Percentiles rank a stretch among this genome's conserved stretches.
Evolutionary conservation across 30 jellyfish, hydroid and myxozoan species (phyloP).

Genomic region (Mastigias papua): DNA sequence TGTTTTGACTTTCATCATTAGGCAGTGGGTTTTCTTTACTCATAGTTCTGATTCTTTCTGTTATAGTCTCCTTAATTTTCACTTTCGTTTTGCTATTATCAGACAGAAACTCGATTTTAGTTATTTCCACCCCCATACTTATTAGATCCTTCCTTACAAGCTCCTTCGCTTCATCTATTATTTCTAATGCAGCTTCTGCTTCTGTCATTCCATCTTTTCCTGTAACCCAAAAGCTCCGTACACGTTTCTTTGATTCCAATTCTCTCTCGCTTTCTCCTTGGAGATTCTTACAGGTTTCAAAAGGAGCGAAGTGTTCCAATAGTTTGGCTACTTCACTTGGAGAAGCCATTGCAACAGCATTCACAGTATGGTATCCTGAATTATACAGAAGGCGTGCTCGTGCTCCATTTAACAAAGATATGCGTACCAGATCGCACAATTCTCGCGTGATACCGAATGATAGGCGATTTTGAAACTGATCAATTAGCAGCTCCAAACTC

Average conservation of each 20-base stretch:
- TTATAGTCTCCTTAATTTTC: background rate
- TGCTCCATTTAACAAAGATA: constrained; percentile 82
- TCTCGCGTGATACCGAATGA: constrained; percentile 97
- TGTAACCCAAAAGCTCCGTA: constrained; percentile 81
- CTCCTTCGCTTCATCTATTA: constrained; percentile 89
- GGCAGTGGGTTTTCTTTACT: background rate
- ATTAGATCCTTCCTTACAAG: constrained; percentile 78
- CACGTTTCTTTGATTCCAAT: constrained; percentile 44
- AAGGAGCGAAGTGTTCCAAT: constrained; percentile 86
- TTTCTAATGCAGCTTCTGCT: constrained; percentile 85
- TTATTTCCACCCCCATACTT: constrained; percentile 69
- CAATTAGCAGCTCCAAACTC: constrained; percentile 83
- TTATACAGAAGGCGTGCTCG: constrained; percentile 88
- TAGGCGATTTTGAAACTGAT: constrained; percentile 95
- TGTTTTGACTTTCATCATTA: background rate
- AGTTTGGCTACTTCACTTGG: constrained; percentile 75
- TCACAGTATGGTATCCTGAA: constrained; percentile 92
- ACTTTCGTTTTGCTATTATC: background rate
- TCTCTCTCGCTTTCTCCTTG: constrained; percentile 65
- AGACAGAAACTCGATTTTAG: constrained; percentile 30
- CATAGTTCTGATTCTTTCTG: background rate
- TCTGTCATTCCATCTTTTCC: constrained; percentile 94
- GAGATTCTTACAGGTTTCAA: constrained; percentile 73
- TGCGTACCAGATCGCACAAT: constrained; percentile 92
- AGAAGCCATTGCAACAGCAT: constrained; percentile 82